Percentiles rank a stretch among this genome's conserved stretches.
phyloP scores from a whole-genome alignment of 2,888 invertebrate species.

The Pristionchus mayeri region DNA sequence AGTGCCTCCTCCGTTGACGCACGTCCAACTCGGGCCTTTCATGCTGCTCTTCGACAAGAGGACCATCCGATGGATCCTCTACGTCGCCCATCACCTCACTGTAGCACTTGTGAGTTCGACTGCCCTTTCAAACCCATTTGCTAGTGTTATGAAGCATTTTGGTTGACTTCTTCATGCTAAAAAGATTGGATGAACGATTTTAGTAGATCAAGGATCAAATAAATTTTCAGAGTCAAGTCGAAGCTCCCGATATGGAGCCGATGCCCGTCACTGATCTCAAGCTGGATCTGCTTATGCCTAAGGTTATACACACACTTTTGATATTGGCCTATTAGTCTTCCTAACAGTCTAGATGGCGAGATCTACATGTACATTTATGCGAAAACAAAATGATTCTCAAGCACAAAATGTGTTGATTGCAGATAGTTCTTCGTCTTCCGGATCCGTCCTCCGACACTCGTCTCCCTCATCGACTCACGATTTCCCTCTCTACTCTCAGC shows the following conservation, averaged over 20 bases:
- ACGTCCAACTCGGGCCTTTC: constrained; percentile 91
- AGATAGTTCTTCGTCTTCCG: constrained; percentile 55
- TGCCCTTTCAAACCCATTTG: too few relatives aligned
- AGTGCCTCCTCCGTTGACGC: constrained; percentile 95
- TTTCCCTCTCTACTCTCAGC: constrained; percentile 54
- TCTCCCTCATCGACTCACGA: constrained; percentile 53
- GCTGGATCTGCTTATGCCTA: constrained; percentile 93
- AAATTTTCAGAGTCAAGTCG: constrained; percentile 50
- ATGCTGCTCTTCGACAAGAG: constrained; percentile 89
- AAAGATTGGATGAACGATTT: too few relatives aligned
- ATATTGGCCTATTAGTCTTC: background rate
- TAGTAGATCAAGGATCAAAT: background rate
- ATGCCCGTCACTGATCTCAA: constrained; percentile 84
- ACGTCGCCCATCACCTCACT: constrained; percentile 90
- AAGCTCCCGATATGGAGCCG: constrained; percentile 55
- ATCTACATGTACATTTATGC: background rate
- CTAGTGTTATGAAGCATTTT: too few relatives aligned
- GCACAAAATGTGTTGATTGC: constrained; percentile 28
- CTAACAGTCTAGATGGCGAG: background rate
- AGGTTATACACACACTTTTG: too few relatives aligned
- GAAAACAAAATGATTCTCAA: too few relatives aligned
- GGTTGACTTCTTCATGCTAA: too few relatives aligned
- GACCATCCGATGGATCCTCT: constrained; percentile 93
- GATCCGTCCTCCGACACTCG: constrained; percentile 54
- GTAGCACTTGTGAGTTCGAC: constrained; percentile 79